phyloP scores from a whole-genome alignment of 1,140 invertebrate species.

The Drosophila varians region DNA sequence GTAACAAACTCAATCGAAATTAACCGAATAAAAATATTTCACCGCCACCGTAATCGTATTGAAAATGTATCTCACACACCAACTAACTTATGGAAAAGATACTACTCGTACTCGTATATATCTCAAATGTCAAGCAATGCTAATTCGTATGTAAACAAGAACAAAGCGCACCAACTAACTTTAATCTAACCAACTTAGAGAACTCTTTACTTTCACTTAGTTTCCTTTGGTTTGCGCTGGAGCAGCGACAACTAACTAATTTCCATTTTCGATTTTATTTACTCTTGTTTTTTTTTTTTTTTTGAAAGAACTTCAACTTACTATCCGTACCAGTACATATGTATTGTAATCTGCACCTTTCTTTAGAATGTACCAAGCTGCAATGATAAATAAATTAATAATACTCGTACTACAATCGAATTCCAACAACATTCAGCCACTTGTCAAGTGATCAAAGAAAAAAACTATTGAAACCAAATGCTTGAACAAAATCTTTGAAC shows the following conservation, averaged over 20 bases:
- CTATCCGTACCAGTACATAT: slow-evolving; percentile 56
- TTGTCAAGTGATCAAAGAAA: slow-evolving; percentile 48
- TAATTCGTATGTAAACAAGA: slow-evolving; percentile 63
- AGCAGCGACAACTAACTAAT: slow-evolving; percentile 13
- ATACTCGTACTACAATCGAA: slow-evolving; percentile 46
- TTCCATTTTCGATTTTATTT: slow-evolving; percentile 30
- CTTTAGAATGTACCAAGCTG: slow-evolving; percentile 77
- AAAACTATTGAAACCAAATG: slow-evolving; percentile 55
- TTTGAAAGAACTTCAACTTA: slow-evolving; percentile 33
- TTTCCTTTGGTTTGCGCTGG: slow-evolving; percentile 48
- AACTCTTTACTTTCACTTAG: slow-evolving; percentile 50
- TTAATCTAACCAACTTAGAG: slow-evolving; percentile 33
- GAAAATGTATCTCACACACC: slow-evolving; percentile 72
- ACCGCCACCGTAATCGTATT: slow-evolving; percentile 69
- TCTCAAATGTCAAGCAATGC: slow-evolving; percentile 49
- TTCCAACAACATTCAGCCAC: slow-evolving; percentile 58
- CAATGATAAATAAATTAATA: slow-evolving; percentile 55
- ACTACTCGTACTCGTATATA: slow-evolving; percentile 9
- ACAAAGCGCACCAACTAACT: slow-evolving; percentile 59
- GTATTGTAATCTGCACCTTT: slow-evolving; percentile 76
- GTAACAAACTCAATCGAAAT: slow-evolving; percentile 21
- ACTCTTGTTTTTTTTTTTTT: slow-evolving; percentile 36
- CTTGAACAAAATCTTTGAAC: slow-evolving; percentile 67
- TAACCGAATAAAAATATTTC: slow-evolving; percentile 42
- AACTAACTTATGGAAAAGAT: slow-evolving; percentile 36